phyloP scores from a whole-genome alignment of 2,888 invertebrate species.

The Willowsia nigromaculata region DNA sequence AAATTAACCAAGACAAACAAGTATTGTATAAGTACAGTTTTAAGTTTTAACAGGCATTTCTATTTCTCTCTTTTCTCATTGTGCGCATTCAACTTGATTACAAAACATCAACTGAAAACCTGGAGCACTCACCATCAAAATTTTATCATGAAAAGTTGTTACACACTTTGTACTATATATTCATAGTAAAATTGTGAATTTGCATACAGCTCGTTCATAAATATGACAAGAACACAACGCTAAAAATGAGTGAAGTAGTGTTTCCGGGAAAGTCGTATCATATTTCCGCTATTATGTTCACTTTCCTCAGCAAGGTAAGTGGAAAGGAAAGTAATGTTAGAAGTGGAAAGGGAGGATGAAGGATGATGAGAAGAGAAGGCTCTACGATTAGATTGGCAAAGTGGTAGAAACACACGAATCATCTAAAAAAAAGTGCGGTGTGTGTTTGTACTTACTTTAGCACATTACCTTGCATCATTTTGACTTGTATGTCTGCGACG shows the following conservation, averaged over 20 bases:
- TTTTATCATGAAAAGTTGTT: neutral
- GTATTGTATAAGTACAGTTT: too few relatives aligned
- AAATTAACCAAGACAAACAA: too few relatives aligned
- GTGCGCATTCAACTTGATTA: too few relatives aligned
- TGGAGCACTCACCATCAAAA: too few relatives aligned
- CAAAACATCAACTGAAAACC: too few relatives aligned
- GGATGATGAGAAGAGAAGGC: neutral
- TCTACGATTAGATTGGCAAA: conserved; percentile 8
- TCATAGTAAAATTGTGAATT: too few relatives aligned
- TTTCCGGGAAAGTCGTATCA: conserved; percentile 57
- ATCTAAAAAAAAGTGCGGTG: neutral
- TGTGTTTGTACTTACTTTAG: neutral
- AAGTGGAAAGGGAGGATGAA: neutral
- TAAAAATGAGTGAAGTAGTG: conserved; percentile 12
- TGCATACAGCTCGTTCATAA: neutral
- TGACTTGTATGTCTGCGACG: neutral
- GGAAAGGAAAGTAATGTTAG: neutral
- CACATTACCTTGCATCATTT: neutral
- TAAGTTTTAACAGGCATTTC: too few relatives aligned
- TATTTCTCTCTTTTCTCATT: too few relatives aligned
- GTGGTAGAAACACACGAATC: conserved; percentile 26
- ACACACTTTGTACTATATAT: neutral
- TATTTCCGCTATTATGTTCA: conserved; percentile 58
- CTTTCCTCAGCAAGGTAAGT: neutral
- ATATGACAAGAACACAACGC: neutral